Conservation (phyloP, 2,797 vertebrate genomes). For the Anas capensis region DNA sequence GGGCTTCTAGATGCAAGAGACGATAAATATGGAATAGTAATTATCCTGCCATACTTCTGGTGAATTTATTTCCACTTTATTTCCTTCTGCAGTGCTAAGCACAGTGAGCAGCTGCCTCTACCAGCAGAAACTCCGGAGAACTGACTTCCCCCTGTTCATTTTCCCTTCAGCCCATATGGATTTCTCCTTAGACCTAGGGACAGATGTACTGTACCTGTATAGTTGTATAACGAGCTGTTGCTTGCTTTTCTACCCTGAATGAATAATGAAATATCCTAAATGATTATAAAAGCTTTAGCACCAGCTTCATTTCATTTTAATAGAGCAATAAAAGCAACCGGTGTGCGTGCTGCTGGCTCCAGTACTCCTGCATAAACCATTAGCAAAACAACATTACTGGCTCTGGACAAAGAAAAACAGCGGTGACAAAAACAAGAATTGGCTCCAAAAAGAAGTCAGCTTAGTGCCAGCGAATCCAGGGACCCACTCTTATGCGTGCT, state of each 20-base stretch:
- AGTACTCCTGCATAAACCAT: conserved; percentile 39
- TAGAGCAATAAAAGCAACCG: conserved; percentile 55
- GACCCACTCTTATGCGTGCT: not conserved
- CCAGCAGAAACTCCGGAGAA: not conserved
- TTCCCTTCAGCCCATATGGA: not conserved
- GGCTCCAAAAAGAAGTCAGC: not conserved
- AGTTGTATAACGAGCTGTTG: not conserved
- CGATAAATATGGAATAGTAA: not conserved
- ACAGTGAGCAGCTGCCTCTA: not conserved
- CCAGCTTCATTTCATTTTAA: conserved; percentile 60
- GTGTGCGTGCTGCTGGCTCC: conserved; percentile 36
- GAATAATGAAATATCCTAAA: conserved; percentile 28
- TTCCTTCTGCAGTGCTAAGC: not conserved
- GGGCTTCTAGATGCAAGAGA: not conserved
- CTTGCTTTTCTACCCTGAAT: conserved; percentile 34
- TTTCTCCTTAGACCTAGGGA: not conserved
- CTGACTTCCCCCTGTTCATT: not conserved
- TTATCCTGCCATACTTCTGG: not conserved
- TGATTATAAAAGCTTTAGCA: conserved; percentile 59
- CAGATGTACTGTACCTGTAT: not conserved
- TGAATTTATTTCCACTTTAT: not conserved
- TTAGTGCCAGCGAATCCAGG: not conserved
- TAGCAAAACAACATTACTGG: conserved; percentile 40
- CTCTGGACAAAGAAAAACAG: conserved; percentile 29
- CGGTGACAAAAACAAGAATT: not conserved